phyloP scores from a whole-genome alignment of 2,888 invertebrate genomes.

The Hedychridium roseum region DNA sequence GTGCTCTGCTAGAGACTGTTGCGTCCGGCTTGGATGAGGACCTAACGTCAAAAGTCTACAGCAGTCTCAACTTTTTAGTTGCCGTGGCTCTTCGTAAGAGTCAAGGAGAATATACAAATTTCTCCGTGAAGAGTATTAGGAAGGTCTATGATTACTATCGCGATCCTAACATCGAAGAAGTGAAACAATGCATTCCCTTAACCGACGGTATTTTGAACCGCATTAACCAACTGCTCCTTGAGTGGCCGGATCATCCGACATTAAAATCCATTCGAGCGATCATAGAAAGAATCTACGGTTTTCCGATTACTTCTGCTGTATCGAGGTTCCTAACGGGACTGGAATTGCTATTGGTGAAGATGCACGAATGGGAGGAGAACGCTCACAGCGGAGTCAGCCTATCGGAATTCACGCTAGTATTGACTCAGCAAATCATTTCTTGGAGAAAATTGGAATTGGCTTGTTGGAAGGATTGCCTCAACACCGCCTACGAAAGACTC shows the following conservation, averaged over 20 bases:
- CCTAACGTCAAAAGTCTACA: conserved; percentile 67
- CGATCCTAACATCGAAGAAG: conserved; percentile 82
- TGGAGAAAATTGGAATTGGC: conserved; percentile 92
- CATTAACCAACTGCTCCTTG: conserved; percentile 71
- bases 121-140: conserved; percentile 4
- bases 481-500: conserved; percentile 73
- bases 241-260: conserved; percentile 93
- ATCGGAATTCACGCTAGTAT: conserved; percentile 73
- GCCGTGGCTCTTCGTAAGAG: conserved; percentile 65
- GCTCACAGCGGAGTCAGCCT: conserved; percentile 89
- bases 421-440: conserved; percentile 83
- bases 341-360: conserved; percentile 84
- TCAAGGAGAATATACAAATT: conserved; percentile 49
- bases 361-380: conserved; percentile 92
- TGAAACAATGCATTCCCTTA: conserved; percentile 75
- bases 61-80: conserved; percentile 69
- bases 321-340: conserved; percentile 90
- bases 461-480: conserved; percentile 86
- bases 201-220: conserved; percentile 72
- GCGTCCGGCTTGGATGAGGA: conserved; percentile 67
- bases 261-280: conserved; percentile 78
- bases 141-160: conserved; percentile 78
- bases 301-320: conserved; percentile 83
- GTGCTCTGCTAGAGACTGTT: conserved; percentile 66
- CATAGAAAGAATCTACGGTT: conserved; percentile 71